phyloP scores from a whole-genome alignment of 2,888 invertebrate species.

The Drosophila tripunctata region DNA sequence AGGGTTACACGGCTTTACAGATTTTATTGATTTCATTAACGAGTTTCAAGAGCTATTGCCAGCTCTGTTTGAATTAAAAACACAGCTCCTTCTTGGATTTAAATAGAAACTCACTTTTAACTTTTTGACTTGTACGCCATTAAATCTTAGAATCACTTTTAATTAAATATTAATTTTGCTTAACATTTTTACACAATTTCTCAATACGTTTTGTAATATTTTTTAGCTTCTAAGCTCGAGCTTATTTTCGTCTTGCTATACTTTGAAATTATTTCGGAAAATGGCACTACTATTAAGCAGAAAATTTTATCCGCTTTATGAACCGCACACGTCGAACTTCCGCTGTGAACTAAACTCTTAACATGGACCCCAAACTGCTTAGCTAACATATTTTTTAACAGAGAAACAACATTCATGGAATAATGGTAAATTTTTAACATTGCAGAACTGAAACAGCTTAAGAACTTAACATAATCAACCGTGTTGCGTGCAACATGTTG shows the following conservation, averaged over 20 bases:
- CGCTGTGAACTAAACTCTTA: conserved; percentile 37
- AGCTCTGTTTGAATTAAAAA: background rate
- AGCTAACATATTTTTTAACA: conserved; percentile 2
- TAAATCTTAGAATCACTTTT: background rate
- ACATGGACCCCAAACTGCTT: background rate
- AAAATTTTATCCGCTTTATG: conserved; percentile 2
- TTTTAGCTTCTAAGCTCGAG: no score
- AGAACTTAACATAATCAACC: background rate
- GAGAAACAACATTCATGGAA: background rate
- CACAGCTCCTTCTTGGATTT: background rate
- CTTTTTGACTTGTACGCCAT: background rate
- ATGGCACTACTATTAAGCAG: background rate
- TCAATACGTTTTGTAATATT: background rate
- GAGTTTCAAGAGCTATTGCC: background rate
- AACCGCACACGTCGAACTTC: conserved; percentile 16
- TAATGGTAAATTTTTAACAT: conserved; percentile 29
- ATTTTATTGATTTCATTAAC: background rate
- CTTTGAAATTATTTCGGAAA: background rate
- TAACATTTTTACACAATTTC: background rate
- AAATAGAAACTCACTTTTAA: background rate
- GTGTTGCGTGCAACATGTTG: conserved; percentile 24
- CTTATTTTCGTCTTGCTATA: background rate
- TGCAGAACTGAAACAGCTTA: background rate
- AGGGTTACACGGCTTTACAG: background rate
- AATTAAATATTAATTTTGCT: background rate